phyloP scores from a whole-genome alignment of 2,113 vertebrate genomes.

The Larimichthys polyactis region DNA sequence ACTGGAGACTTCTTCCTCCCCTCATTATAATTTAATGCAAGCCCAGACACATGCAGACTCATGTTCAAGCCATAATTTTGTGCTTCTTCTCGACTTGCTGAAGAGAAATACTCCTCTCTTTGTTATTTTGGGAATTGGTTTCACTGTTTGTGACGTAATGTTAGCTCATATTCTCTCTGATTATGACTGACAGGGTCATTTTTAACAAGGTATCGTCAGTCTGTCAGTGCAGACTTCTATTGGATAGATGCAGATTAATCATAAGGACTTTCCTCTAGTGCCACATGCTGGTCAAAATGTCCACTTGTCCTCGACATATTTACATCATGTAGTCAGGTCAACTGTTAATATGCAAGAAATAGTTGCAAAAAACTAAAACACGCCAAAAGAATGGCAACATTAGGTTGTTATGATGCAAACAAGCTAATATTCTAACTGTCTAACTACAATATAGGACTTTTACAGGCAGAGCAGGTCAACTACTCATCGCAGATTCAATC shows the following conservation, averaged over 20 bases:
- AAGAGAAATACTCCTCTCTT: background rate
- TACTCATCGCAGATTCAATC: too few species aligned
- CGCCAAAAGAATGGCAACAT: too few species aligned
- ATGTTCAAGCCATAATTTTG: slow-evolving; percentile 5
- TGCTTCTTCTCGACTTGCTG: background rate
- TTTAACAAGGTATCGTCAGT: background rate
- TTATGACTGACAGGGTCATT: background rate
- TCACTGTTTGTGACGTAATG: background rate
- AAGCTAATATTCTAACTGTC: too few species aligned
- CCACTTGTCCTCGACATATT: too few species aligned
- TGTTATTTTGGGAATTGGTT: background rate
- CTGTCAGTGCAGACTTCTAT: background rate
- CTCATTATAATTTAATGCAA: slow-evolving; percentile 56
- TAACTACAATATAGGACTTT: too few species aligned
- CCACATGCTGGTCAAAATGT: background rate
- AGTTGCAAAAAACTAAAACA: too few species aligned
- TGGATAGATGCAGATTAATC: background rate
- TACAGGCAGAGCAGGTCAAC: too few species aligned
- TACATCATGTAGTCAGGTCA: too few species aligned
- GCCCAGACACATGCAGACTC: slow-evolving; percentile 34
- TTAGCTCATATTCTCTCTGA: background rate
- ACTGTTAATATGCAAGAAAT: too few species aligned
- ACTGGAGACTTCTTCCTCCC: slow-evolving; percentile 25
- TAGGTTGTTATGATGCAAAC: too few species aligned
- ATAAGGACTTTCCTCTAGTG: background rate